Conservation (phyloP, 1,140 invertebrate species). For the Fopius arisanus region DNA sequence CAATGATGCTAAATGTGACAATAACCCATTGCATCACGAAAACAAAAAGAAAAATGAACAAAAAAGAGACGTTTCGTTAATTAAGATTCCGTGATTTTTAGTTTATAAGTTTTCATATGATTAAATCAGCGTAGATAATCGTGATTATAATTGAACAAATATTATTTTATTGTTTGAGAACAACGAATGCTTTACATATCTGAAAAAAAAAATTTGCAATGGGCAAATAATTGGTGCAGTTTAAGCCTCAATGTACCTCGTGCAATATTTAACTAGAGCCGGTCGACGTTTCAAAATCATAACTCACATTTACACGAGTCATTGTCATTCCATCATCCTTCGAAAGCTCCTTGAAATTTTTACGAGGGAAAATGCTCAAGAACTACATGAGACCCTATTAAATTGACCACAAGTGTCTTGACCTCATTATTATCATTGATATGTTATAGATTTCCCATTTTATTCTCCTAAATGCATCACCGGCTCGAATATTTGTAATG, state of each 20-base stretch:
- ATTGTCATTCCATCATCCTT: not conserved
- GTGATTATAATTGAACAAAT: not conserved
- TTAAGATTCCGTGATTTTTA: conserved; percentile 6
- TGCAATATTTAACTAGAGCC: not conserved
- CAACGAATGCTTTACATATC: conserved; percentile 9
- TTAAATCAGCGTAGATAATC: not conserved
- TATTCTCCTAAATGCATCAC: not conserved
- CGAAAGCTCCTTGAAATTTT: not conserved
- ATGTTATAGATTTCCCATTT: not conserved
- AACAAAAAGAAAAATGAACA: not conserved
- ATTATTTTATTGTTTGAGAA: not conserved
- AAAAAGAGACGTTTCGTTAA: not conserved
- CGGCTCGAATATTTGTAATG: not conserved
- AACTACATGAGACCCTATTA: not conserved
- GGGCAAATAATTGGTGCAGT: not conserved
- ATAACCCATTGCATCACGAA: not conserved
- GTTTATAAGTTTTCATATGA: not conserved
- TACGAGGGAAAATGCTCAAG: not conserved
- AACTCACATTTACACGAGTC: not conserved
- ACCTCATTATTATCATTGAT: too few species aligned
- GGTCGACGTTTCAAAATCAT: not conserved
- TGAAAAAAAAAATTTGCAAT: not conserved
- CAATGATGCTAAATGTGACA: not conserved
- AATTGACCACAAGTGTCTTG: too few species aligned
- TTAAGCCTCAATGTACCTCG: not conserved